Percentiles rank a stretch among this genome's conserved stretches.
Evolutionary conservation across 2,888 invertebrate genomes (phyloP).

Genomic region (Caenorhabditis imperialis): DNA sequence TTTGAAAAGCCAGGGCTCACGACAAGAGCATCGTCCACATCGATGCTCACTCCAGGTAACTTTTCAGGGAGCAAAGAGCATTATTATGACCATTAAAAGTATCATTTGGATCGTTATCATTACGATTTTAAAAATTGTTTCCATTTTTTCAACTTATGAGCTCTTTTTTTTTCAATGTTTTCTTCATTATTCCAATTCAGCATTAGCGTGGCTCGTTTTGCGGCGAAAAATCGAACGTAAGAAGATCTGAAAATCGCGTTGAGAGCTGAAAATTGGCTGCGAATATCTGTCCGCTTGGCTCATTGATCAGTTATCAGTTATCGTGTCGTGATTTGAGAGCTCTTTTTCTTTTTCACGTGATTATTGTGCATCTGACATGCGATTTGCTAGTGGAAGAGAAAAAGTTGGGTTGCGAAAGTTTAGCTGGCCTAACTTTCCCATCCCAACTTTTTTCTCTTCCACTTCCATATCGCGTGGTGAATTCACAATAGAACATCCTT

Average conservation of each 20-base stretch:
- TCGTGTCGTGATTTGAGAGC: not conserved
- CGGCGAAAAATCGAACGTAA: constrained; percentile 91
- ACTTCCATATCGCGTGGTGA: too few relatives aligned
- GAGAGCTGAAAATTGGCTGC: constrained; percentile 13
- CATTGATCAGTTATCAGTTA: not conserved
- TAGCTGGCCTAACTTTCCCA: too few relatives aligned
- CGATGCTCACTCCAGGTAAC: constrained; percentile 81
- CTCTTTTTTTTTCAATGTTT: constrained; percentile 6
- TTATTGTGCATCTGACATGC: not conserved
- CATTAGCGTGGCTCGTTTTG: constrained; percentile 92
- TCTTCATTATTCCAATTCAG: constrained; percentile 82
- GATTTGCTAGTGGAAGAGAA: too few relatives aligned
- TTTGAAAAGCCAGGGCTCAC: constrained; percentile 78
- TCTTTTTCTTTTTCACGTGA: constrained; percentile 15
- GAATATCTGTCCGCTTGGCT: constrained; percentile 10
- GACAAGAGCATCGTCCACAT: constrained; percentile 68
- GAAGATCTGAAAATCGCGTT: constrained; percentile 41
- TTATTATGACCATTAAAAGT: not conserved
- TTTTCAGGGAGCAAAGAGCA: not conserved
- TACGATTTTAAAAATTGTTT: constrained; percentile 8
- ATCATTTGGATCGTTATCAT: not conserved
- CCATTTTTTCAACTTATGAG: constrained; percentile 17
- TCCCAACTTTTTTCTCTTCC: too few relatives aligned
- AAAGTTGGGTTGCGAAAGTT: too few relatives aligned
- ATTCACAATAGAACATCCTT: too few relatives aligned